A percentile compares a stretch with the other conserved stretches of the same genome.
phyloP scores from a whole-genome alignment of 1,140 invertebrate species.

The Gryon sp. region DNA sequence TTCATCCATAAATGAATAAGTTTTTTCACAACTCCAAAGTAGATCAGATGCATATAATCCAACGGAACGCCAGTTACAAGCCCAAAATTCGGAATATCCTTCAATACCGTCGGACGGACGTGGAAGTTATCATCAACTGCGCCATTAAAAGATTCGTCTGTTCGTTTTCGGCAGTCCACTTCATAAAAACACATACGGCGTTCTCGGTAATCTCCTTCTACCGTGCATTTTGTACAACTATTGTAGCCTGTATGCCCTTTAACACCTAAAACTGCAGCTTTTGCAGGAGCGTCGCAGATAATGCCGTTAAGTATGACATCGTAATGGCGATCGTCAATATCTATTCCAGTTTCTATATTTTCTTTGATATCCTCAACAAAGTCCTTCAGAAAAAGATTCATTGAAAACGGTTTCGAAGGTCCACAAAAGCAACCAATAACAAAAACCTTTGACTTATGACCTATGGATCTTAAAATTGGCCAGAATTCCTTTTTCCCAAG shows the following conservation, averaged over 20 bases:
- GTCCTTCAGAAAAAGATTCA: conserved; percentile 21
- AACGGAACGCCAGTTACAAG: conserved; percentile 19
- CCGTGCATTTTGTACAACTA: conserved; percentile 37
- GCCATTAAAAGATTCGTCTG: conserved; percentile 4
- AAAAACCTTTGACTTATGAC: background rate
- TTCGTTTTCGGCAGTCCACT: background rate
- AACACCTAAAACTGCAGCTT: conserved; percentile 27
- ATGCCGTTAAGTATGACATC: conserved; percentile 6
- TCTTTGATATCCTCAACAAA: conserved; percentile 25
- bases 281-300: conserved; percentile 50
- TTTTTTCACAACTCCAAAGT: too few relatives aligned
- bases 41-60: too few relatives aligned
- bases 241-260: conserved; percentile 40
- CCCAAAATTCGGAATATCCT: conserved; percentile 21
- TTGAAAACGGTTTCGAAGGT: conserved; percentile 5
- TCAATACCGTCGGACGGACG: background rate
- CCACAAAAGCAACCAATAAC: conserved; percentile 37
- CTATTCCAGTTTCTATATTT: conserved; percentile 21
- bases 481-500: too few relatives aligned
- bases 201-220: conserved; percentile 4
- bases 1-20: conserved; percentile 14
- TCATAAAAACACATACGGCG: conserved; percentile 1
- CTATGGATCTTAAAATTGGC: conserved; percentile 36
- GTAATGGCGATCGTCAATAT: background rate
- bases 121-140: conserved; percentile 2